A percentile compares a stretch with the other conserved stretches of the same genome.
Evolutionary conservation across 2,797 vertebrate genomes (phyloP).

Genomic region (Sitta carolinensis): DNA sequence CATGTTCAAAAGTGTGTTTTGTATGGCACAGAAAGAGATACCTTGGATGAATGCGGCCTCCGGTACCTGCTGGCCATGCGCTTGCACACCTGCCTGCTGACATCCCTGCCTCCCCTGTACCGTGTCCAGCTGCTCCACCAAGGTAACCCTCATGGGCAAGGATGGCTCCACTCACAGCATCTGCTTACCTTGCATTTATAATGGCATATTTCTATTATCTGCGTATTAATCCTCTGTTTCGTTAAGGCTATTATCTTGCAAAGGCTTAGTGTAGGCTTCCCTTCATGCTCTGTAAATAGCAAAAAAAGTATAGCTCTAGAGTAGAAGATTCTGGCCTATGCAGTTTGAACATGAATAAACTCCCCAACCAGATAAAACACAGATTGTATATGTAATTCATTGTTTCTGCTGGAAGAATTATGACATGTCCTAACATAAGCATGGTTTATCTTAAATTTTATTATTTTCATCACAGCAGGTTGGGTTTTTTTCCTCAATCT

Average conservation of each 20-base stretch:
- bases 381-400: background rate
- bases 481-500: background rate
- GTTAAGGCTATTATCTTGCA: background rate
- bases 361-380: background rate
- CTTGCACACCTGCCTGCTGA: conserved; percentile 94
- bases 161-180: background rate
- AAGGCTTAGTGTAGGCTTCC: background rate
- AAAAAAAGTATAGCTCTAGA: background rate
- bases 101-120: conserved; percentile 95
- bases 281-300: background rate
- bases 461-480: background rate
- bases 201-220: background rate
- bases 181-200: background rate
- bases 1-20: background rate
- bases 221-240: background rate
- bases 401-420: background rate
- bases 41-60: conserved; percentile 94
- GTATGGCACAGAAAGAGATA: conserved; percentile 86
- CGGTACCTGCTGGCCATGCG: conserved; percentile 95
- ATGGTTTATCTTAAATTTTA: background rate
- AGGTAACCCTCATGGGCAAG: conserved; percentile 76
- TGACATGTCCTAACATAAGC: background rate
- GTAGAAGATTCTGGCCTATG: background rate
- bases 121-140: conserved; percentile 97
- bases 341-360: background rate